Percentiles rank a stretch among this genome's conserved stretches.
These are phyloP conservation scores for Hylia prasina DNA, from an alignment of 2,113 vertebrate genomes.

Conservation along the genomic window DNA sequence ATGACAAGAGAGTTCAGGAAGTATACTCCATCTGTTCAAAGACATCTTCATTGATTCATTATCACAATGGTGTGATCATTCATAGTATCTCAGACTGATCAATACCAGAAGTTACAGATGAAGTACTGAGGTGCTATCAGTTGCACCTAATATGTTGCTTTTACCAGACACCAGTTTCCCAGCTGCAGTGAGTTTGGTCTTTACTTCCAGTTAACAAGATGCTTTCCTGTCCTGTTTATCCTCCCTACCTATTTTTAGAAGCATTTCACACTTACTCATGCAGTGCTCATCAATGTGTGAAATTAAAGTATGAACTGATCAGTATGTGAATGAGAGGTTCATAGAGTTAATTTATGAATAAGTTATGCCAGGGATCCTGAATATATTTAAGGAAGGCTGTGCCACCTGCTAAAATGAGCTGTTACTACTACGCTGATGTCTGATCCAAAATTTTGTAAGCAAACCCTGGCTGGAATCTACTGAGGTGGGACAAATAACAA, in stretches of 20 bases:
- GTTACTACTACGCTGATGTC: not conserved
- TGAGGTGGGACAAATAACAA: not conserved
- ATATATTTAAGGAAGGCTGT: not conserved
- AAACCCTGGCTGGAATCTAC: not conserved
- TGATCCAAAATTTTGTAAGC: too few species aligned
- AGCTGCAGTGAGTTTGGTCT: not conserved
- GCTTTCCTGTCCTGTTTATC: not conserved
- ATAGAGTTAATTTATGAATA: conserved; percentile 27
- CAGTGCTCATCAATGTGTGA: conserved; percentile 7
- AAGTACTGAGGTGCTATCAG: not conserved
- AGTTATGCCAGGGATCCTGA: not conserved
- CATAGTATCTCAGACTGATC: not conserved
- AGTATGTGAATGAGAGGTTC: not conserved
- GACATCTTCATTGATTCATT: not conserved
- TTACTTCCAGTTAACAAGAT: not conserved
- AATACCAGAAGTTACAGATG: not conserved
- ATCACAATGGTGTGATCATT: not conserved
- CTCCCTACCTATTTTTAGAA: conserved; percentile 13
- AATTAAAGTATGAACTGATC: conserved; percentile 29
- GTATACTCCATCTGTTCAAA: not conserved
- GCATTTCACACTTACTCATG: not conserved
- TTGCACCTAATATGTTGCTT: not conserved
- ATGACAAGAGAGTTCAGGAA: not conserved
- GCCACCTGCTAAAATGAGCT: not conserved
- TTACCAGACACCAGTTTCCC: not conserved